Conservation (phyloP, 2,888 invertebrate species). For the Cantharis rufa region DNA sequence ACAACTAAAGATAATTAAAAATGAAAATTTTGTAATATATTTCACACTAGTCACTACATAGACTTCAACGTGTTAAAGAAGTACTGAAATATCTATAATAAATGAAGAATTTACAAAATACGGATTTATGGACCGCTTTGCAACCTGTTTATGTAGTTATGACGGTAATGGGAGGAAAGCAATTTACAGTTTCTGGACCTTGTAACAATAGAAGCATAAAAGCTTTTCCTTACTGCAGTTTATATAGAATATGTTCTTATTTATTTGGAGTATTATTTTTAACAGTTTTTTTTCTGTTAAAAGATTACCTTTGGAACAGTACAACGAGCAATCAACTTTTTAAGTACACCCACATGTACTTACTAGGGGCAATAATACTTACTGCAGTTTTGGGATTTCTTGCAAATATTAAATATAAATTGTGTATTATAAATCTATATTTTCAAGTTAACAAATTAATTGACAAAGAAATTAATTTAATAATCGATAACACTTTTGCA, state of each 20-base stretch:
- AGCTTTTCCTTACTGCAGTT: neutral
- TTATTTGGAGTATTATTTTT: neutral
- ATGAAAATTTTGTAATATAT: too few relatives aligned
- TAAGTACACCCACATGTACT: neutral
- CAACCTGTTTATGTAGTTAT: neutral
- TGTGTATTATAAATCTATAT: neutral
- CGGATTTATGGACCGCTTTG: neutral
- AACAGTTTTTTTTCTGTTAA: neutral
- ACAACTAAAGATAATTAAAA: too few relatives aligned
- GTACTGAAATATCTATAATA: too few relatives aligned
- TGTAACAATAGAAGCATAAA: neutral
- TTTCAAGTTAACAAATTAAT: neutral
- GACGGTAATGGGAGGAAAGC: neutral
- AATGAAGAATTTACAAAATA: neutral
- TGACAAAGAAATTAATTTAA: neutral
- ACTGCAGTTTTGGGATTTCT: neutral
- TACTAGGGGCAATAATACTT: neutral
- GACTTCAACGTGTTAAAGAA: too few relatives aligned
- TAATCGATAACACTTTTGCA: neutral
- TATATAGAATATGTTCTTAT: neutral
- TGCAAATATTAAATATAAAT: neutral
- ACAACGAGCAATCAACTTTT: neutral
- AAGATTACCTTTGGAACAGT: neutral
- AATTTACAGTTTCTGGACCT: neutral
- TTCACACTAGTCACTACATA: too few relatives aligned